Evolutionary conservation across 2,888 invertebrate species (phyloP), one percentile per base, ranked within the genome.

Genomic region (Drosophila cracens): DNA sequence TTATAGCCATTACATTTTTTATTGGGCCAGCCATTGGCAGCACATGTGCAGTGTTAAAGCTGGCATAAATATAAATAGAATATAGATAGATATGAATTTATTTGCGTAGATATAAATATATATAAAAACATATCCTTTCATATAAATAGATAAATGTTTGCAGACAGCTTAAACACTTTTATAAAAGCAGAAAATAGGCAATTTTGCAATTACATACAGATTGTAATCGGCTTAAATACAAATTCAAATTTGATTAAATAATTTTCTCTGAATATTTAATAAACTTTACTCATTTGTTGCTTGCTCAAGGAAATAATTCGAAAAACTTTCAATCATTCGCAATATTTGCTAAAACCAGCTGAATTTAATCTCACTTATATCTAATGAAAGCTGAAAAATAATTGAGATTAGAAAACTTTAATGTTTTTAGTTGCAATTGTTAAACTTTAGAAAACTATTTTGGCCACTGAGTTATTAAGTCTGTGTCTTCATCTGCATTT

Each of bases 401-500:
- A 60, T 36, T 51, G n/a, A 36, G 34, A 51, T n/a, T 21, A 40
- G 18, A 21, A 11, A 54, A 34, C n/a, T 31, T 38, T 29, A 21
- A 38, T 38, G 18, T 25, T 36, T 21, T 38, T 25, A 16, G n/a
- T 53, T 60, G n/a, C 33, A 51, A 40, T 27, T 46, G 4, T 25
- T n/a, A 5, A 31, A 43, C 13, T 16, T 33, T 31, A n/a, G 4
- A 1, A 11, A 60, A 54, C 49, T 25, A 46, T 8, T 46, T 62
- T 62, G 40, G 56, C 49, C 63, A 60, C 36, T 63, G 46, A 29
- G 34, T 18, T 38, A 16, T 33, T 13, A 56, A 51, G 46, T 70
- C 31, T 53, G n/a, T 67, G 31, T 65, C 38, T 56, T 49, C 67
- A 61, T 64, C 51, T 64, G 43, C 31, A 25, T 48, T 36, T 58